These are phyloP conservation scores for Garrulus glandarius DNA, from an alignment of 2,797 vertebrate genomes.

Conservation along the genomic window DNA sequence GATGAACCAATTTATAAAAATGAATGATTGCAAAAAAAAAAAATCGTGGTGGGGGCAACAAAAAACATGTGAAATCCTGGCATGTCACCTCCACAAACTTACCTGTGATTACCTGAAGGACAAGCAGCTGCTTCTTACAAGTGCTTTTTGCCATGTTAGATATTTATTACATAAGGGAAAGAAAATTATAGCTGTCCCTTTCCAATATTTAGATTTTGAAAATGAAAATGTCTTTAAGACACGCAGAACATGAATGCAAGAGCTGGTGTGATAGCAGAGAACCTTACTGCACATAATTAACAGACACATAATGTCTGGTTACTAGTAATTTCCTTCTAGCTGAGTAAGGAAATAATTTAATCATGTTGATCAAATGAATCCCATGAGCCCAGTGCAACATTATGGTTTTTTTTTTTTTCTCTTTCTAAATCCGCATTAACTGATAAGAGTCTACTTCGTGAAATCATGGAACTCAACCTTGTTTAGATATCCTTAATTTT, in stretches of 20 bases:
- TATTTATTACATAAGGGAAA: constrained; percentile 68
- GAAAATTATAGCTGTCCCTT: constrained; percentile 64
- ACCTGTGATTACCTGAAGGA: constrained; percentile 4
- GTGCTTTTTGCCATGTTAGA: constrained; percentile 22
- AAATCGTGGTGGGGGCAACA: background rate
- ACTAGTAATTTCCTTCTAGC: constrained; percentile 90
- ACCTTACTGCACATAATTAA: constrained; percentile 82
- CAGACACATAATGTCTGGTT: constrained; percentile 88
- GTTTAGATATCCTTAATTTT: constrained; percentile 65
- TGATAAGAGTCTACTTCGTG: constrained; percentile 81
- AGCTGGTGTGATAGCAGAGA: constrained; percentile 78
- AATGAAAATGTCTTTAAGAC: constrained; percentile 73
- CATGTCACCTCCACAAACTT: constrained; percentile 2
- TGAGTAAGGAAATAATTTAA: constrained; percentile 95
- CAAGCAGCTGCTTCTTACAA: constrained; percentile 45
- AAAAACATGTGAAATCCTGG: background rate
- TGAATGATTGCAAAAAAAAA: background rate
- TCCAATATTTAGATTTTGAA: constrained; percentile 73
- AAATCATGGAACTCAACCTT: constrained; percentile 59
- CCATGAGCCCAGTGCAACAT: constrained; percentile 83
- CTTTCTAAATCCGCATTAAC: constrained; percentile 76
- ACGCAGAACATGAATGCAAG: constrained; percentile 70
- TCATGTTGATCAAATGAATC: constrained; percentile 88
- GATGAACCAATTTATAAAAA: constrained; percentile 12
- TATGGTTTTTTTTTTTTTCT: constrained; percentile 57